A percentile compares a stretch with the other conserved stretches of the same genome.
Conservation (phyloP, 2,888 invertebrate genomes). For the Neria commutata region DNA sequence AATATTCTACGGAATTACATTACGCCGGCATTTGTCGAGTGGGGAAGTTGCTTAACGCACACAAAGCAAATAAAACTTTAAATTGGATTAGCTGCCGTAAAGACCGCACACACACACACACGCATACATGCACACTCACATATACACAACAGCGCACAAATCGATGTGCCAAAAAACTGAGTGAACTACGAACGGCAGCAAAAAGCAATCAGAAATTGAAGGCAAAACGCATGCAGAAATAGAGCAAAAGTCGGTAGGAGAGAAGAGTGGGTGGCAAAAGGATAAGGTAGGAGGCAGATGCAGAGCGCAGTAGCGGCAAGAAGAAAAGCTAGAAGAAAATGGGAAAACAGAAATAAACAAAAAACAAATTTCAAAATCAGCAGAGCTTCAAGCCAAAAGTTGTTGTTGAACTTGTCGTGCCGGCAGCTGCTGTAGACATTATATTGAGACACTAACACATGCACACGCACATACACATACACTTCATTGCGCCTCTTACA, state of each 20-base stretch:
- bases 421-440: neutral
- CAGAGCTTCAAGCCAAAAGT: constrained; percentile 7
- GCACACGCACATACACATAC: neutral
- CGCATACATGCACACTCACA: constrained; percentile 11
- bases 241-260: too few species aligned
- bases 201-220: constrained; percentile 21
- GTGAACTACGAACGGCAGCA: neutral
- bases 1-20: too few species aligned
- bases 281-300: too few species aligned
- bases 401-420: neutral
- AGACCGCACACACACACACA: constrained; percentile 32
- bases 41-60: neutral
- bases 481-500: neutral
- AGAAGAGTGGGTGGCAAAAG: too few species aligned
- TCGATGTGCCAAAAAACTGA: neutral
- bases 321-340: too few species aligned
- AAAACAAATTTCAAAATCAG: neutral
- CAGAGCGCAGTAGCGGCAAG: too few species aligned
- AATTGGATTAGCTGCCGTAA: constrained; percentile 55
- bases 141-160: neutral
- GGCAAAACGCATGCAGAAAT: too few species aligned
- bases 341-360: too few species aligned
- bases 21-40: too few species aligned
- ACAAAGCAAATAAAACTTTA: constrained; percentile 43
- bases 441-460: constrained; percentile 2